Base-by-base conservation (phyloP, 1,140 invertebrate species). In the Heliothis virescens region DNA sequence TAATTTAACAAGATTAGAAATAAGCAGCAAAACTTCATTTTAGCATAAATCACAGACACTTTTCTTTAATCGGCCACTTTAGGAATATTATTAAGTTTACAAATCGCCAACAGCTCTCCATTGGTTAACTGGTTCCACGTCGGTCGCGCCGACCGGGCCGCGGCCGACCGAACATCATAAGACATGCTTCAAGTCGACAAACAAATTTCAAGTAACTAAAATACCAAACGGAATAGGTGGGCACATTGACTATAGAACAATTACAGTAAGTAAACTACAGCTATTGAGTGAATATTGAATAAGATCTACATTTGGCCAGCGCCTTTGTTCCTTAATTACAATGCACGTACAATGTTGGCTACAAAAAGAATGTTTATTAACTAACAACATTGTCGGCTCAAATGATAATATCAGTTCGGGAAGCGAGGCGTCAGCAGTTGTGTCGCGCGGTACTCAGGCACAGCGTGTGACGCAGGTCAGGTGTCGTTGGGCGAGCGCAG, bases 41-140 rank as follows among this genome's bases (percentile, higher is more conserved):
- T 89, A 93, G 92, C 87, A 92, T 92, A 92, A 92, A 94, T 94
- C 92, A 94, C 92, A 94, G 91, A 92, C 92, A 90, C 89, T 91
- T 92, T 75, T 87, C 85, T 89, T 92, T 87, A 90, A 88, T 82
- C 85, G 83, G 84, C 82, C 85, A 81, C 82, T 75, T 63, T 63
- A 15, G 69, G 67, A 71, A 79, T 82, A 52, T 63, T 62, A 79
- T 59, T 12, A 65, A 60, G 16, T 52, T 65, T 34, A 76, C 48
- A 65, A 65, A 74, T 18, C 29, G 62, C 50, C 60, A 55, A 53
- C 60, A 26, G 62, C n/a, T 77, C 21, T 55, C 53, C 48, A 21
- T 67, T 34, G 60, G 26, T 29, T 76, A 16, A 47, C 47, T 53
- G 55, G 18, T 29, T 67, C 26, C 48, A 57, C 15, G 41, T 59